These are phyloP conservation scores for Montipora efflorescens DNA, from an alignment of 64 coral and sea anemone species.

Conservation along the genomic window DNA sequence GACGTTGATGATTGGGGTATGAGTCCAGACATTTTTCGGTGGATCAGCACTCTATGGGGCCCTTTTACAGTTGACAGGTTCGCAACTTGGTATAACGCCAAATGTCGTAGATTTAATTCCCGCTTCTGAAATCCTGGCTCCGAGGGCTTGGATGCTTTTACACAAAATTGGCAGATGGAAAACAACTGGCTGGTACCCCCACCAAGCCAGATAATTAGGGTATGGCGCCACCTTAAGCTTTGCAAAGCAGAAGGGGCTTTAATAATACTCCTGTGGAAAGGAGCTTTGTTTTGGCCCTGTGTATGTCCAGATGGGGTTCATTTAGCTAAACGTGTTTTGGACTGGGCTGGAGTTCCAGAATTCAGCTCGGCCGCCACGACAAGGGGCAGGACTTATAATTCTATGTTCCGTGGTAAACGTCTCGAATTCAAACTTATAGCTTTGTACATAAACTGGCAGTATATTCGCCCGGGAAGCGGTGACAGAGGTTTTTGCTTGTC, in stretches of 20 bases:
- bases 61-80: no score
- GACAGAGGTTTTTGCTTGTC: no score
- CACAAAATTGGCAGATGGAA: constrained; percentile 22
- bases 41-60: no score
- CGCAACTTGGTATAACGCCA: no score
- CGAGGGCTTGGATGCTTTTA: constrained; percentile 59
- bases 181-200: not conserved
- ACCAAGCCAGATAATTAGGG: not conserved
- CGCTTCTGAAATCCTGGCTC: not conserved
- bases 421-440: not conserved
- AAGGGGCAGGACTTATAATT: not conserved
- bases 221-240: constrained; percentile 6
- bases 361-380: no score
- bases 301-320: no score
- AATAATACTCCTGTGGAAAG: not conserved
- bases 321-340: no score
- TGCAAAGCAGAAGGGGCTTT: constrained; percentile 19
- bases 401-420: not conserved
- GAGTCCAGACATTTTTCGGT: not conserved
- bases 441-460: no score
- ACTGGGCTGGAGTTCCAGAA: no score
- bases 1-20: constrained; percentile 56
- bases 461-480: no score
- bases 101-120: no score
- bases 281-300: no score